Conservation (phyloP, 1,140 invertebrate species). For the Listronotus bonariensis region DNA sequence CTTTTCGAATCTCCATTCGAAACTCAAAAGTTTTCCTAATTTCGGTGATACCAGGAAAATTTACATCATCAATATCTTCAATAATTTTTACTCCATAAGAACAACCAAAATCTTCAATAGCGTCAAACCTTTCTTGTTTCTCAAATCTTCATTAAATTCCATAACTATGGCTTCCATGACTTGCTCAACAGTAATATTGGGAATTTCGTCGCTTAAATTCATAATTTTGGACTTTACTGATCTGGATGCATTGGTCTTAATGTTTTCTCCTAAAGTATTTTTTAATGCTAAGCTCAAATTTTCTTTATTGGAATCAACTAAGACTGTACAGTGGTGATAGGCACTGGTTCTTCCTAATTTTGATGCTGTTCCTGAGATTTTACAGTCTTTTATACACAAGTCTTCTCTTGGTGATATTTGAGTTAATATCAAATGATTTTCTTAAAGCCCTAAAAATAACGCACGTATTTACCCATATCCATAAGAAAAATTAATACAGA, state of each 20-base stretch:
- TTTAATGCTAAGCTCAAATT: constrained; percentile 68
- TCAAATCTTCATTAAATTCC: constrained; percentile 71
- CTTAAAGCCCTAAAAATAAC: constrained; percentile 64
- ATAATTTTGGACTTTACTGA: constrained; percentile 78
- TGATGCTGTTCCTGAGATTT: constrained; percentile 88
- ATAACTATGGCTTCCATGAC: constrained; percentile 76
- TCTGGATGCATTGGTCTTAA: constrained; percentile 80
- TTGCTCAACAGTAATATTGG: constrained; percentile 68
- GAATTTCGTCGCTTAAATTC: constrained; percentile 75
- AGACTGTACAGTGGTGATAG: constrained; percentile 94
- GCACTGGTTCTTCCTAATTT: constrained; percentile 82
- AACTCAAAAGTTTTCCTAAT: constrained; percentile 71
- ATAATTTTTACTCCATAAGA: constrained; percentile 73
- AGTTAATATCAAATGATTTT: constrained; percentile 75
- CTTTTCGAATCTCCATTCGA: constrained; percentile 86
- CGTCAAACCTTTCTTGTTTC: constrained; percentile 46
- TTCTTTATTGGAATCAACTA: constrained; percentile 81
- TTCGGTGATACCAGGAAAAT: constrained; percentile 65
- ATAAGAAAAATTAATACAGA: no score
- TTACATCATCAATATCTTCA: constrained; percentile 76
- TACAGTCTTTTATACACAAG: constrained; percentile 37
- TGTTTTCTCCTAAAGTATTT: constrained; percentile 41
- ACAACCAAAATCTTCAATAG: constrained; percentile 60
- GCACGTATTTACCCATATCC: no score
- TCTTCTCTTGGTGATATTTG: constrained; percentile 83